These are phyloP conservation scores for Daubentonia madagascariensis DNA, from an alignment of 2,113 vertebrate genomes.

Conservation along the genomic window DNA sequence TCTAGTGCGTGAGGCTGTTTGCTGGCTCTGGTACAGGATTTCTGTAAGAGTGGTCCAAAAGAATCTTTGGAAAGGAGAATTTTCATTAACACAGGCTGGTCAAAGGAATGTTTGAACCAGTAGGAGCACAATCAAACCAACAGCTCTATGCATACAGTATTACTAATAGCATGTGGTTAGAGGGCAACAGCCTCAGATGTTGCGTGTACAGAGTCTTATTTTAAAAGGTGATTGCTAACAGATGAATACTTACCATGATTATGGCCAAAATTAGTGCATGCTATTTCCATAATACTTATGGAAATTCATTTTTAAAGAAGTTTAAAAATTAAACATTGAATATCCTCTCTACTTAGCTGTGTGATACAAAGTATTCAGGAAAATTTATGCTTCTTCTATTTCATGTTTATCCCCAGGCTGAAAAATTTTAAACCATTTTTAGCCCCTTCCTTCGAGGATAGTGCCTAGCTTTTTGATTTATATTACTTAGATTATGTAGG, in stretches of 20 bases:
- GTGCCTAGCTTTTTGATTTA: slow-evolving; percentile 61
- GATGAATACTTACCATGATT: neutral
- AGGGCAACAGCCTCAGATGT: neutral
- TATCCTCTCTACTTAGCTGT: neutral
- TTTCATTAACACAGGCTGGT: neutral
- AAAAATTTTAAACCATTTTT: slow-evolving; percentile 39
- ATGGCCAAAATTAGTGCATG: neutral
- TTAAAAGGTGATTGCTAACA: slow-evolving; percentile 31
- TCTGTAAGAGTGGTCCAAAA: neutral
- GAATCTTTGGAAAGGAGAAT: slow-evolving; percentile 22
- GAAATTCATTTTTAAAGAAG: neutral
- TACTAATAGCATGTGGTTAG: neutral
- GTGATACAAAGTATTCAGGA: neutral
- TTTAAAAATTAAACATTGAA: slow-evolving; percentile 2
- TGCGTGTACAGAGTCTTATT: neutral
- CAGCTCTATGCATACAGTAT: accelerated
- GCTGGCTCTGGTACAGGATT: neutral
- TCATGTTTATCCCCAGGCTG: slow-evolving; percentile 3
- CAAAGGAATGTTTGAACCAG: neutral
- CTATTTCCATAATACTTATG: neutral
- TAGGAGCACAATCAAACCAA: neutral
- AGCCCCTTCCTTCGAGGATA: slow-evolving; percentile 39
- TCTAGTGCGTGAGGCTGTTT: neutral
- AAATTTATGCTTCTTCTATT: neutral
- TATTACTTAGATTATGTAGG: slow-evolving; percentile 60